A percentile compares a stretch with the other conserved stretches of the same genome.
Conservation (phyloP, 2,888 invertebrate genomes). For the Monopis laevigella region DNA sequence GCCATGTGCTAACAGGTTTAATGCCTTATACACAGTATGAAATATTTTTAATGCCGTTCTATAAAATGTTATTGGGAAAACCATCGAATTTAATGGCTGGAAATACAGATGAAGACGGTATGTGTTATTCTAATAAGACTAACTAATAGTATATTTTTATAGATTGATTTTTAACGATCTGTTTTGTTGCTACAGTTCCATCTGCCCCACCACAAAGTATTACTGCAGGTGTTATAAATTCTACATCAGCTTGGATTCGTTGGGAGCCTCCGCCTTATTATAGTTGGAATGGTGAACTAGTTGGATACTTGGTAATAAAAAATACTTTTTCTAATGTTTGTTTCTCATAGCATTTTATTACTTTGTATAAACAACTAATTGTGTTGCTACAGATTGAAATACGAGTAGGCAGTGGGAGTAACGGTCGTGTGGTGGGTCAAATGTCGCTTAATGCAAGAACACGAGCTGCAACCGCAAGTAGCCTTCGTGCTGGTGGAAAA, state of each 20-base stretch:
- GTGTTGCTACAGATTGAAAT: constrained; percentile 61
- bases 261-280: constrained; percentile 84
- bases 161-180: constrained; percentile 3
- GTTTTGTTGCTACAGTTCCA: constrained; percentile 60
- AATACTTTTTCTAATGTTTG: no score
- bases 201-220: constrained; percentile 82
- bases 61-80: constrained; percentile 86
- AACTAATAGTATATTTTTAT: background rate
- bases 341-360: no score
- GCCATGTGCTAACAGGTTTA: constrained; percentile 79
- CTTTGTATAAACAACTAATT: no score
- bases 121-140: constrained; percentile 21
- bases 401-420: constrained; percentile 40
- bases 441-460: constrained; percentile 90
- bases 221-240: constrained; percentile 81
- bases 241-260: constrained; percentile 81
- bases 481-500: constrained; percentile 83
- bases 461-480: constrained; percentile 89
- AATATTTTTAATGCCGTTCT: constrained; percentile 91
- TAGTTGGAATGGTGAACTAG: constrained; percentile 82
- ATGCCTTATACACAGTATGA: constrained; percentile 90
- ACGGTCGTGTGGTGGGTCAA: constrained; percentile 71
- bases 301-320: constrained; percentile 92
- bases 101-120: constrained; percentile 85
- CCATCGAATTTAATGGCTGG: constrained; percentile 91